Conservation (phyloP, 2,888 invertebrate genomes). For the Ennomos quercinarius region DNA sequence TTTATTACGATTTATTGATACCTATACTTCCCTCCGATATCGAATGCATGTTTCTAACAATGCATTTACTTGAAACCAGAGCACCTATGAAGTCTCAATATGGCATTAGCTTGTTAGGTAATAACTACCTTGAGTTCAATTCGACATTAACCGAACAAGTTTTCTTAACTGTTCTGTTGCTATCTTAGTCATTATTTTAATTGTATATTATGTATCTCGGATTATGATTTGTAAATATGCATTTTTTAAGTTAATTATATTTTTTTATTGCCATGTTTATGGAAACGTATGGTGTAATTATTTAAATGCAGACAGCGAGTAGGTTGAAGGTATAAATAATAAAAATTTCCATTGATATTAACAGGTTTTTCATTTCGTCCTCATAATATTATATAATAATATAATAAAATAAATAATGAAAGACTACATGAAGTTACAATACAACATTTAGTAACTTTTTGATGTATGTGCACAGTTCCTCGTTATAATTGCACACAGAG, state of each 20-base stretch:
- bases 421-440: constrained; percentile 60
- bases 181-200: constrained; percentile 83
- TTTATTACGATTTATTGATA: constrained; percentile 56
- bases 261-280: constrained; percentile 76
- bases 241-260: constrained; percentile 78
- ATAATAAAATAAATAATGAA: constrained; percentile 63
- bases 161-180: constrained; percentile 68
- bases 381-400: constrained; percentile 41
- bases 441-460: constrained; percentile 58
- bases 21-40: constrained; percentile 66
- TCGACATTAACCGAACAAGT: constrained; percentile 63
- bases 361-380: constrained; percentile 66
- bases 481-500: constrained; percentile 8
- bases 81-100: constrained; percentile 46
- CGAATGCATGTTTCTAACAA: constrained; percentile 50
- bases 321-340: constrained; percentile 82
- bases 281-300: constrained; percentile 75
- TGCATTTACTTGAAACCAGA: constrained; percentile 63
- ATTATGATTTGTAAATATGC: constrained; percentile 83
- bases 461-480: constrained; percentile 18
- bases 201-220: constrained; percentile 81
- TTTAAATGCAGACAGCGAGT: constrained; percentile 73
- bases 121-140: constrained; percentile 49
- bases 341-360: constrained; percentile 79
- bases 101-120: constrained; percentile 44